Evolutionary conservation across 2,888 invertebrate species (phyloP).

Genomic region (Andrena trimmerana): DNA sequence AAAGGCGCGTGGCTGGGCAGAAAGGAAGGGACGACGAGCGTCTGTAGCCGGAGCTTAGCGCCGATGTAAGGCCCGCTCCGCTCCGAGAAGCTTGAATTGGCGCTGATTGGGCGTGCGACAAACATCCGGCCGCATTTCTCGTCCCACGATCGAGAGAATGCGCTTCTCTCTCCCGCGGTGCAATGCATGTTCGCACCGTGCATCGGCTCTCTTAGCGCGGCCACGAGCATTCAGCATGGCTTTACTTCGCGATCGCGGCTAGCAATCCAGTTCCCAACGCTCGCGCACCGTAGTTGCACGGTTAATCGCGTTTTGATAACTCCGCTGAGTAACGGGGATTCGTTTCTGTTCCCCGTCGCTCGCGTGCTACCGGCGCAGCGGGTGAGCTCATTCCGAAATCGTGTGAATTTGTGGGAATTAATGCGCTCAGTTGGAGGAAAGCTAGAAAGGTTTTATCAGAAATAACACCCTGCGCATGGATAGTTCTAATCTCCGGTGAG

Average conservation of each 20-base stretch:
- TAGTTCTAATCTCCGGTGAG: too few relatives aligned
- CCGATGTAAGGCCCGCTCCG: constrained; percentile 54
- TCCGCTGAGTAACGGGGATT: neutral
- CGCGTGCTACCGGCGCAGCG: too few relatives aligned
- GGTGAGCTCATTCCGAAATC: neutral
- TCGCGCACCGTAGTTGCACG: neutral
- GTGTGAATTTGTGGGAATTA: too few relatives aligned
- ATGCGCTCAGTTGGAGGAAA: too few relatives aligned
- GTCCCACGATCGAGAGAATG: constrained; percentile 70
- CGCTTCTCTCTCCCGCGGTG: constrained; percentile 47
- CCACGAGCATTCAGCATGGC: neutral
- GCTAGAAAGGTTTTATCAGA: neutral
- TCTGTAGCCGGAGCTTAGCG: constrained; percentile 58
- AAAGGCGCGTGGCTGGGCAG: constrained; percentile 46
- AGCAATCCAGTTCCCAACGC: neutral
- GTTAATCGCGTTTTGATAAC: constrained; percentile 3
- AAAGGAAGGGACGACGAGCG: constrained; percentile 47
- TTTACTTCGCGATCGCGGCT: neutral
- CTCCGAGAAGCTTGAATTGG: constrained; percentile 75
- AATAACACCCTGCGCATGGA: neutral
- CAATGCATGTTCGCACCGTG: neutral
- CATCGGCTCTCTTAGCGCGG: constrained; percentile 4
- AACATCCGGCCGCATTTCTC: constrained; percentile 79
- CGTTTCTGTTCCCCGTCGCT: too few relatives aligned
- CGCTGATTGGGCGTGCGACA: constrained; percentile 78